Evolutionary conservation across 2,797 vertebrate species (phyloP), one percentile per base, ranked within the genome.

Genomic region (Oophaga sylvatica): DNA sequence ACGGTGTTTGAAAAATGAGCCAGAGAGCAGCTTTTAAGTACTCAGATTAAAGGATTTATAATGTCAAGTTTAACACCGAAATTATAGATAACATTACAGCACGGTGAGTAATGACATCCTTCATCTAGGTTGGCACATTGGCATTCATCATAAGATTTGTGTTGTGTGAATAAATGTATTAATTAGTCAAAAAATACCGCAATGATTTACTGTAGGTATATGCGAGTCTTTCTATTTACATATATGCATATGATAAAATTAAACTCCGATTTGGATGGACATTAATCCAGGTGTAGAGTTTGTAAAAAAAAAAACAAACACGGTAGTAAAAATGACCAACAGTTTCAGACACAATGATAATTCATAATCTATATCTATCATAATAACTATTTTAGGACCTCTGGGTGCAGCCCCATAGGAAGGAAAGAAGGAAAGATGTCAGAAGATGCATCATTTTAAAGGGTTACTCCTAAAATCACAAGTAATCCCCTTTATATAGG

Each of bases 41-140:
- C 95, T 94, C 96, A 96, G 96, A 97, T 97, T 97, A 97, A 96
- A 95, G 94, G 95, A 96, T 97, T 98, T 97, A 97, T 98, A 98
- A 98, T 97, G 97, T 96, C 96, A 97, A 95, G 96, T 97, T 97
- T 96, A 95, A 95, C 95, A 95, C 94, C 94, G 95, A 96, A 97
- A 97, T 97, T 96, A 94, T 91, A 94, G 93, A 95, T 92, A 94
- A 92, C 93, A 94, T 95, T 95, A 93, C 93, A 94, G 90, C 92
- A 93, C 92, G 89, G 90, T 95, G 93, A 95, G 91, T 95, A 95
- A 95, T 95, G 93, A 93, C 94, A 95, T 93, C 93, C 95, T 95
- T 95, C 95, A 94, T 95, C 94, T 95, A 94, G 95, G 92, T 94
- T 93, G 92, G 62, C 88, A 86, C 31, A 10, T 81, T 89, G 84